Base-by-base conservation (phyloP, 2,888 invertebrate genomes). In the Frankliniella fusca region DNA sequence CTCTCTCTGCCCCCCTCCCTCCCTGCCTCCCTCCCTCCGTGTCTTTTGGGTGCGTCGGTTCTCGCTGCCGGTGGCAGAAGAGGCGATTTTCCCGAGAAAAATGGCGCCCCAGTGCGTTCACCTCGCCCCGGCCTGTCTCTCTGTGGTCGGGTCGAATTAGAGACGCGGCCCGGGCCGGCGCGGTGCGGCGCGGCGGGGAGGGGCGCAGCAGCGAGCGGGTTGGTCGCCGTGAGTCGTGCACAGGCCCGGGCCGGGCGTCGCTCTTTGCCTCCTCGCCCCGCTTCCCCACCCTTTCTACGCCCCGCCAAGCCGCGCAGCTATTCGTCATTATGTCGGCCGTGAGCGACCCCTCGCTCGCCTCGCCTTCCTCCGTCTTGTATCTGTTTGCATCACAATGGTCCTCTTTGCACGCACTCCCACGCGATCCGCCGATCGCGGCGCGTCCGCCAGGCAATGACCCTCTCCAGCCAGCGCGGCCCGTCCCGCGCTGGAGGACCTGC, bases 381-480 rank as follows among this genome's bases (percentile, higher is more conserved):
- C 81, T 83, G 61, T 76, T 76, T 76, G 70, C 70, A 76, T 76
- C 70, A 76, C 70, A 76, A 76, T 76, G 70, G 70, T 27, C 54
- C 54, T 18, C 61, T 38, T 38, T 61, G 61, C 70, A 76, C 70
- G 70, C 83, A 80, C 82, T 84, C 84, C 84, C 84, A 83, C 84
- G 48, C 86, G 86, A 86, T 86, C 8, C 70, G 86, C 87, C 86
- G 85, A 86, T 85, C 85, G 85, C 82, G 85, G 84, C 83, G 85
- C 86, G 87, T 86, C 86, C 86, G 84, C 85, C 84, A 83, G 86
- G 85, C 83, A 20, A 11, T 11, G 70, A 70, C 10, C 23, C n/a
- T 11, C 23, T 7, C 23, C 70, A 8, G 10, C 70, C 12, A 23
- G 23, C 70, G n/a, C 70, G 70, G 0, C 70, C n/a, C 0, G 70